phyloP scores from a whole-genome alignment of 2,113 vertebrate species.

The Oxyruncus cristatus region DNA sequence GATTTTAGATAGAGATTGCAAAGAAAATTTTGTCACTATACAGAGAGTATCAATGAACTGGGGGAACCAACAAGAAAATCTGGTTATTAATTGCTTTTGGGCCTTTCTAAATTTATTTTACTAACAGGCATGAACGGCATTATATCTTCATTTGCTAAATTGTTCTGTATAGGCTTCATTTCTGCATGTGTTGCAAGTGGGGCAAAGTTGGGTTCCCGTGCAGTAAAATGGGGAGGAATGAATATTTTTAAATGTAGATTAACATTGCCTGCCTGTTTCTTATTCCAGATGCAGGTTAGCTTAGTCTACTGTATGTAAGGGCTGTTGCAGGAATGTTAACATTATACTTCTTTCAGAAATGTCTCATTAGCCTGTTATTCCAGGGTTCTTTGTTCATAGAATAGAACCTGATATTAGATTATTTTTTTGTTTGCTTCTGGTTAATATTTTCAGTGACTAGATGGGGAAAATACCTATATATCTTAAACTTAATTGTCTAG shows the following conservation, averaged over 20 bases:
- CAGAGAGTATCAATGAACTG: not conserved
- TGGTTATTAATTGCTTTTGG: not conserved
- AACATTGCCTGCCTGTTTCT: not conserved
- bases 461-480: not conserved
- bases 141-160: not conserved
- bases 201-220: not conserved
- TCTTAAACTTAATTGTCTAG: not conserved
- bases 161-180: not conserved
- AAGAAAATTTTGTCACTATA: not conserved
- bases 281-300: not conserved
- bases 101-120: not conserved
- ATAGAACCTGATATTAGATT: not conserved
- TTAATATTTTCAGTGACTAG: not conserved
- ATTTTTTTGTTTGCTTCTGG: not conserved
- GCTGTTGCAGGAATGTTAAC: not conserved
- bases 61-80: not conserved
- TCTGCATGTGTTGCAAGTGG: not conserved
- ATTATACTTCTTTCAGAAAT: not conserved
- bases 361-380: not conserved
- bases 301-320: not conserved
- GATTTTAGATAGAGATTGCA: not conserved
- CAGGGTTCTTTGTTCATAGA: not conserved
- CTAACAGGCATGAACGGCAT: not conserved
- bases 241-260: not conserved
- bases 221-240: not conserved